These are phyloP conservation scores for Coranthus polyacanthus DNA, from an alignment of 2,797 vertebrate species.

Conservation along the genomic window DNA sequence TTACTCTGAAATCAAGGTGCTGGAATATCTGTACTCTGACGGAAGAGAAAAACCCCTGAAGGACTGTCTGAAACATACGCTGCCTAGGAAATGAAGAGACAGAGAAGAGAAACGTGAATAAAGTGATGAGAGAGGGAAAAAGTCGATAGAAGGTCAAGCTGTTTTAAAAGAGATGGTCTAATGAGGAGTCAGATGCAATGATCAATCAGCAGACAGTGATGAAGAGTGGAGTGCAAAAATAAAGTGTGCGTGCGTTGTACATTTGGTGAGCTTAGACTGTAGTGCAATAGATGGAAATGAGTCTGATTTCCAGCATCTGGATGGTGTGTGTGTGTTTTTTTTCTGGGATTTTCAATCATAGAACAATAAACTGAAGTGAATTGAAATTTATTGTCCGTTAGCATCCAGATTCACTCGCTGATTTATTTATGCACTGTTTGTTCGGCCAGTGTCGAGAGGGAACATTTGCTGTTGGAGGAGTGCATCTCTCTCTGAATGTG, in stretches of 20 bases:
- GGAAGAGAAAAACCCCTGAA: constrained; percentile 61
- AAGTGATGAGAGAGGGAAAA: constrained; percentile 44
- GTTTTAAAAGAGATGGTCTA: constrained; percentile 67
- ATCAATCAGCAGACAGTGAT: constrained; percentile 67
- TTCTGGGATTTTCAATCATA: constrained; percentile 8
- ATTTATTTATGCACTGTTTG: constrained; percentile 16
- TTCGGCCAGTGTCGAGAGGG: neutral
- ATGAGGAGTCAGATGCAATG: constrained; percentile 68
- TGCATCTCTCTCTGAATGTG: constrained; percentile 41
- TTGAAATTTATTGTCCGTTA: constrained; percentile 18
- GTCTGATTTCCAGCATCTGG: neutral
- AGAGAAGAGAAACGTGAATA: constrained; percentile 15
- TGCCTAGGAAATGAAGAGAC: constrained; percentile 51
- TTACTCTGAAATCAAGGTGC: constrained; percentile 80
- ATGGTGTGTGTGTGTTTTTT: constrained; percentile 7
- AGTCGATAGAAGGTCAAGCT: constrained; percentile 63
- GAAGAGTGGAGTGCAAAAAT: constrained; percentile 31
- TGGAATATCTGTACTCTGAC: constrained; percentile 71
- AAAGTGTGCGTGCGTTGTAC: constrained; percentile 3
- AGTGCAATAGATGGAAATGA: constrained; percentile 24
- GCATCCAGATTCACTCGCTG: constrained; percentile 10
- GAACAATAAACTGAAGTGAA: constrained; percentile 17
- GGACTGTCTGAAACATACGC: constrained; percentile 62
- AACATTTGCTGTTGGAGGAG: constrained; percentile 46
- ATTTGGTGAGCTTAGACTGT: constrained; percentile 11